phyloP scores from a whole-genome alignment of 2,113 vertebrate species.

The Silurus glanis region DNA sequence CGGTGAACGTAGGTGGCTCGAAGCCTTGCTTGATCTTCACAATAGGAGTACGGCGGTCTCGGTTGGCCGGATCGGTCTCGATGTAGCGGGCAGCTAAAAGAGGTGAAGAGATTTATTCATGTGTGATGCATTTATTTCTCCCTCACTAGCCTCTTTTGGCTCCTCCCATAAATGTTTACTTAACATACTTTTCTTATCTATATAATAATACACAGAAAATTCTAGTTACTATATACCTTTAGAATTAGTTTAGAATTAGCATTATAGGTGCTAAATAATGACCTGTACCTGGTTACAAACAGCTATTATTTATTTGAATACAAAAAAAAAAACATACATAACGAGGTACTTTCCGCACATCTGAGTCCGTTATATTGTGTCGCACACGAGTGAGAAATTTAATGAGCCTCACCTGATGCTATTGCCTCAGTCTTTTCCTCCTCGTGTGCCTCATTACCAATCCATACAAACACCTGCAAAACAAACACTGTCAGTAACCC shows the following conservation, averaged over 20 bases:
- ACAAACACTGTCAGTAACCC: constrained; percentile 29
- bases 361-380: neutral
- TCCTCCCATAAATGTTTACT: neutral
- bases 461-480: constrained; percentile 92
- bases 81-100: constrained; percentile 87
- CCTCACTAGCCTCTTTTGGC: neutral
- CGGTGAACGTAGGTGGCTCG: constrained; percentile 92
- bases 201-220: neutral
- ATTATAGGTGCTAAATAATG: neutral
- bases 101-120: neutral
- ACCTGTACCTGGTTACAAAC: neutral
- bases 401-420: constrained; percentile 81
- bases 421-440: constrained; percentile 91
- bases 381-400: constrained; percentile 19
- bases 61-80: constrained; percentile 84
- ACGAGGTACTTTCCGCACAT: constrained; percentile 11
- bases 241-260: no score
- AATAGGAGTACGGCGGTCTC: constrained; percentile 84
- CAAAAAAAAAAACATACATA: constrained; percentile 20
- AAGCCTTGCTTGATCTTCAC: constrained; percentile 84
- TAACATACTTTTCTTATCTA: neutral
- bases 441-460: constrained; percentile 91
- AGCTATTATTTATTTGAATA: neutral
- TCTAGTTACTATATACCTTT: neutral
- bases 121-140: neutral